Evolutionary conservation across 2,113 vertebrate species (phyloP), one percentile per base, ranked within the genome.

Genomic region (Cavia porcellus): DNA sequence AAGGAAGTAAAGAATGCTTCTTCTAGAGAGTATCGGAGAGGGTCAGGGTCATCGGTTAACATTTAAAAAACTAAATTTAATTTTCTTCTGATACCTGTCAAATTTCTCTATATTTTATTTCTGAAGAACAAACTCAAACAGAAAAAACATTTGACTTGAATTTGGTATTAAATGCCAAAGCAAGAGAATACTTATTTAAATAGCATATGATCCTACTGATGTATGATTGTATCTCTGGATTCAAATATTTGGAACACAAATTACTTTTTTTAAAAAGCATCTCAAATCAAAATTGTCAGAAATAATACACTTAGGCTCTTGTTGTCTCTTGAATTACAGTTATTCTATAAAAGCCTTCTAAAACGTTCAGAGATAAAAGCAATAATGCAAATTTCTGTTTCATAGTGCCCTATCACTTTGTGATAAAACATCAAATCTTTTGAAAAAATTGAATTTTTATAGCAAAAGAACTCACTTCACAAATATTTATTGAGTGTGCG

Each of bases 241-340:
- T 93, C 90, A 86, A 97, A 94, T 94, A 93, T 90, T 92, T 98
- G 97, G 92, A 96, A 98, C 94, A 96, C 15, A 32, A 97, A 91
- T 96, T 94, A 96, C 88, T 10, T 97, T 98, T 98, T 98, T 97
- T 9, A n/a, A 98, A 98, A 93, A 97, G 93, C 92, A 96, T 75
- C 95, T 97, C 38, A 57, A 89, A 98, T 95, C 86, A 98, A 95
- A 98, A 92, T 72, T 97, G 79, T 97, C 94, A 97, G 93, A 98
- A 97, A 94, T 81, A 85, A 97, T 83, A 80, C 66, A 92, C 68
- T 25, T 91, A 97, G 90, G 72, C 74, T 95, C 94, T 13, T 30
- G 32, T 45, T 96, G 68, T 79, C 92, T 98, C 98, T 96, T 97
- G 91, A 97, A 98, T 98, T 98, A 95, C 66, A 92, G 95, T 85